A percentile compares a stretch with the other conserved stretches of the same genome.
phyloP scores from a whole-genome alignment of 2,797 vertebrate genomes.

The Aplochiton taeniatus region DNA sequence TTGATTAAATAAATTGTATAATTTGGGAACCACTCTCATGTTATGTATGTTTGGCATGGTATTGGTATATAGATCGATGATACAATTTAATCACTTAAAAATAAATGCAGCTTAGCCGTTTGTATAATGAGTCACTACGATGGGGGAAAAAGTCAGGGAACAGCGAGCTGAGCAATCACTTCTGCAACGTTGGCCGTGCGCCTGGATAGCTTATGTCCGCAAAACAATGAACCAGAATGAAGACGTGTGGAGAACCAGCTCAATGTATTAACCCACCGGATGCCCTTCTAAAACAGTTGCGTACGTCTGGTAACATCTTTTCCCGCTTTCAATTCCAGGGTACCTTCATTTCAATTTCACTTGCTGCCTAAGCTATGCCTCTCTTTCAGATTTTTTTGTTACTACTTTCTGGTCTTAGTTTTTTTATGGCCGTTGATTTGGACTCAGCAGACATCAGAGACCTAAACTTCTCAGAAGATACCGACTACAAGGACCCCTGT shows the following conservation, averaged over 20 bases:
- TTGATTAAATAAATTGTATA: no score
- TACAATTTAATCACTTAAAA: no score
- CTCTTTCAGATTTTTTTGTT: conserved; percentile 46
- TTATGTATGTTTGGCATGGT: no score
- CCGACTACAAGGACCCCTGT: conserved; percentile 81
- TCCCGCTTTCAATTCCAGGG: background rate
- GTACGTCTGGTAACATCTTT: conserved; percentile 49
- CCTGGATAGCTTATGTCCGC: conserved; percentile 50
- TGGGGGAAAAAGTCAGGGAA: no score
- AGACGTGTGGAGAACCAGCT: conserved; percentile 71
- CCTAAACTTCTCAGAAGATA: conserved; percentile 51
- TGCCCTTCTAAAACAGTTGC: conserved; percentile 47
- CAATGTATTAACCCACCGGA: conserved; percentile 70
- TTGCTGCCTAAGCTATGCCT: conserved; percentile 55
- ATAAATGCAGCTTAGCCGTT: no score
- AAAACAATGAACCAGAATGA: conserved; percentile 66
- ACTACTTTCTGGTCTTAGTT: conserved; percentile 55
- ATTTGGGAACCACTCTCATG: no score
- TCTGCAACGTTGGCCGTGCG: conserved; percentile 41
- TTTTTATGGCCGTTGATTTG: conserved; percentile 53
- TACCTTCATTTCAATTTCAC: conserved; percentile 6
- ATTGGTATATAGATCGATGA: no score
- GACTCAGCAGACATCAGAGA: conserved; percentile 47
- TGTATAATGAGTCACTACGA: no score
- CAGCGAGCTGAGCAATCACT: background rate